phyloP scores from a whole-genome alignment of 2,888 invertebrate species.

The Drosophila subquinaria region DNA sequence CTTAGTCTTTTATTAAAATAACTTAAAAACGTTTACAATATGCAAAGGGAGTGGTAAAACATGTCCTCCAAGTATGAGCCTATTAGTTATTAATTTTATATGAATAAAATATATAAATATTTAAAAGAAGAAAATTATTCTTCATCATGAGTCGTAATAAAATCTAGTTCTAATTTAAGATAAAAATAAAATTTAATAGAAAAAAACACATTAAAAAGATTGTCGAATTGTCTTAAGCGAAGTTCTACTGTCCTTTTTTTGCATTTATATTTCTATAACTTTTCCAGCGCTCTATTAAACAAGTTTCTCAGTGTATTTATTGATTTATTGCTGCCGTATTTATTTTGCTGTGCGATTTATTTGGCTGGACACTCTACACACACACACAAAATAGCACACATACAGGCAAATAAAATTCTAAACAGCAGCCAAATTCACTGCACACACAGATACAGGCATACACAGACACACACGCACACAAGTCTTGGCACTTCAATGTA shows the following conservation, averaged over 20 bases:
- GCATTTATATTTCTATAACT: not conserved
- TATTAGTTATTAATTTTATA: too few relatives aligned
- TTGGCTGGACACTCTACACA: conserved; percentile 57
- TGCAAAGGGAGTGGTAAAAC: too few relatives aligned
- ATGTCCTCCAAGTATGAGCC: too few relatives aligned
- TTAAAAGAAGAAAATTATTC: too few relatives aligned
- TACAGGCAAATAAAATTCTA: conserved; percentile 46
- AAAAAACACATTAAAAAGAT: not conserved
- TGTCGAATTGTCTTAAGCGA: not conserved
- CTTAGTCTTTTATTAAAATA: too few relatives aligned
- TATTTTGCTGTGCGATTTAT: conserved; percentile 68
- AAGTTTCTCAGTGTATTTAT: conserved; percentile 63
- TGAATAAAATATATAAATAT: too few relatives aligned
- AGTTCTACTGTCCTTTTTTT: not conserved
- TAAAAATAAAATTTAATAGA: too few relatives aligned
- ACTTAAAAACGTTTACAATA: too few relatives aligned
- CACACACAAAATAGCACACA: conserved; percentile 7
- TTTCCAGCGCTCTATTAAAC: conserved; percentile 34
- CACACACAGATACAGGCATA: conserved; percentile 22
- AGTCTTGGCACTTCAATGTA: conserved; percentile 50
- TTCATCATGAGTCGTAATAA: too few relatives aligned
- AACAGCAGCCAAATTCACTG: conserved; percentile 55
- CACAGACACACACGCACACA: conserved; percentile 8
- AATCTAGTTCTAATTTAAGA: too few relatives aligned
- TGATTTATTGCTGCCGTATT: conserved; percentile 75